These are phyloP conservation scores for Penaeus monodon DNA, from an alignment of 2,888 invertebrate genomes.

Conservation along the genomic window DNA sequence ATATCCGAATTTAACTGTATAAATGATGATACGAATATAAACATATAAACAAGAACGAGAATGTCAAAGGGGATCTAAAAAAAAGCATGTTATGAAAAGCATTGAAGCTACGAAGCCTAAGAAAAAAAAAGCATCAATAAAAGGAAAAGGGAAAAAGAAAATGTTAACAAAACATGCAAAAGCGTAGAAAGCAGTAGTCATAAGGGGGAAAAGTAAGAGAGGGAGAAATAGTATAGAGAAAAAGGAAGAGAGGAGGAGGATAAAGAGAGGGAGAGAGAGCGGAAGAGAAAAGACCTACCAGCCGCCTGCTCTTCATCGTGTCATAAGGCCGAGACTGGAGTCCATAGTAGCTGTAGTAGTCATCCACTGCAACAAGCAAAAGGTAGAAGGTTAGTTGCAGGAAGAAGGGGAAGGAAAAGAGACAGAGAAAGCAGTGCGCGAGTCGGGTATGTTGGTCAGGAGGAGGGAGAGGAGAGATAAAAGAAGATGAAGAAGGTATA, in stretches of 20 bases:
- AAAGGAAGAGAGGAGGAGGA: background rate
- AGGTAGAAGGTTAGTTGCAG: constrained; percentile 52
- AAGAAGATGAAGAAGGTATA: background rate
- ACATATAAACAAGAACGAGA: too few species aligned
- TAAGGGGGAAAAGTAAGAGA: background rate
- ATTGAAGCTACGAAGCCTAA: background rate
- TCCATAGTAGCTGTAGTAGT: constrained; percentile 58
- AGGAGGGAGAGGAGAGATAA: background rate
- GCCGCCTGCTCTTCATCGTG: constrained; percentile 52
- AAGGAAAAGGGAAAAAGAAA: background rate
- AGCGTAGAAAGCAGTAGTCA: background rate
- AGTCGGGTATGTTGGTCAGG: background rate
- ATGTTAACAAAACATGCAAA: background rate
- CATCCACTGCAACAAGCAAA: constrained; percentile 63
- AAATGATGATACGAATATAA: too few species aligned
- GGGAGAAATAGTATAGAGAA: background rate
- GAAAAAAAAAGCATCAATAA: background rate
- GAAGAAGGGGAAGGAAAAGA: background rate
- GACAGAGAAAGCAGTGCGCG: constrained; percentile 8
- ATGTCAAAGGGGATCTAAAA: too few species aligned
- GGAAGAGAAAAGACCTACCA: constrained; percentile 42
- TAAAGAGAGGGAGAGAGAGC: constrained; percentile 3
- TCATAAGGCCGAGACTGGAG: constrained; percentile 42
- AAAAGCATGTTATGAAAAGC: background rate
- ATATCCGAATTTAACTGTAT: too few species aligned